Percentiles rank a stretch among this genome's conserved stretches.
Conservation (phyloP, 1,140 invertebrate species). For the Grapholita molesta region DNA sequence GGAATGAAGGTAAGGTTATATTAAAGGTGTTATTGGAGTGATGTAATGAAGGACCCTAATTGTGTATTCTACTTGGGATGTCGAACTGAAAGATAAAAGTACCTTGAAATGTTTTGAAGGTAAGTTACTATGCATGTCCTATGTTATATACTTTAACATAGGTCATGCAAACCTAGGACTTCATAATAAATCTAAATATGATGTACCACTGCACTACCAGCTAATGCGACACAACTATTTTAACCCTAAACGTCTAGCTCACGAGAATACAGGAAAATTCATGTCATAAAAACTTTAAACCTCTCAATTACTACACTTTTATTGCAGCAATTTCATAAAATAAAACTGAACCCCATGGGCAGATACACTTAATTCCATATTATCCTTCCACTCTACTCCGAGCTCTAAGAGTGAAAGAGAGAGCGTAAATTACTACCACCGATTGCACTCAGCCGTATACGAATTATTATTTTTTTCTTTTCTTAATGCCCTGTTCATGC, state of each 20-base stretch:
- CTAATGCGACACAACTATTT: conserved; percentile 37
- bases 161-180: too few species aligned
- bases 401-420: conserved; percentile 28
- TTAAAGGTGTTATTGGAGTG: conserved; percentile 74
- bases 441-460: conserved; percentile 67
- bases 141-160: not conserved
- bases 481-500: conserved; percentile 69
- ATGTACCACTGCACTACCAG: too few species aligned
- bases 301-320: conserved; percentile 62
- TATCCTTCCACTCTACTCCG: conserved; percentile 49
- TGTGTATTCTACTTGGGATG: conserved; percentile 68
- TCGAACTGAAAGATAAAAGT: conserved; percentile 59
- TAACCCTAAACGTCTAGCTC: conserved; percentile 9
- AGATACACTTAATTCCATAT: conserved; percentile 65
- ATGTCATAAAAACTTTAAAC: conserved; percentile 46
- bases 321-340: conserved; percentile 59
- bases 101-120: conserved; percentile 9
- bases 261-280: conserved; percentile 26
- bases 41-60: conserved; percentile 74
- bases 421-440: conserved; percentile 60
- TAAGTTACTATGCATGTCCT: too few species aligned
- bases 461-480: conserved; percentile 62
- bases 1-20: conserved; percentile 11
- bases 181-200: not conserved
- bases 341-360: conserved; percentile 53